Evolutionary conservation across 2,888 invertebrate species (phyloP).

Genomic region (Ichneumoninae sp.): DNA sequence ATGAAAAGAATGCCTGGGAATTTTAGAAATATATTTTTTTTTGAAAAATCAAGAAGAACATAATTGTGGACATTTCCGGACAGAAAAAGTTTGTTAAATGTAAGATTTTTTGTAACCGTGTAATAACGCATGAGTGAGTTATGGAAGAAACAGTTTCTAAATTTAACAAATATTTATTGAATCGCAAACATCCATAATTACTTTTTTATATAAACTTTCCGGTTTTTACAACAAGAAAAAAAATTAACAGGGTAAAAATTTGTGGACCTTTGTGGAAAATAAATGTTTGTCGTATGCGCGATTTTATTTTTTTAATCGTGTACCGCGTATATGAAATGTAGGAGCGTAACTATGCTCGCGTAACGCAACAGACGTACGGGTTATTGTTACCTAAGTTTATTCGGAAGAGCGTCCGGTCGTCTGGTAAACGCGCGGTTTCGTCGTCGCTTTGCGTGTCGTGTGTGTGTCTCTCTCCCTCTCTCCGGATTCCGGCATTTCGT

Average conservation of each 20-base stretch:
- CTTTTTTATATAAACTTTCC: background rate
- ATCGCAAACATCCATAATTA: background rate
- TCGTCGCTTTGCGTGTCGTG: slow-evolving; percentile 3
- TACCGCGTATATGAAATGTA: background rate
- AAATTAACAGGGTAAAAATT: background rate
- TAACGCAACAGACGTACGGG: slow-evolving; percentile 31
- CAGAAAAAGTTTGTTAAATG: no score
- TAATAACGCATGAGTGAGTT: no score
- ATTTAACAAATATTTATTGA: background rate
- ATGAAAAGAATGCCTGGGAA: no score
- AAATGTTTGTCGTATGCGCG: background rate
- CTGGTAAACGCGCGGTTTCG: slow-evolving; percentile 1
- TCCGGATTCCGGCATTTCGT: background rate
- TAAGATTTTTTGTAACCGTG: no score
- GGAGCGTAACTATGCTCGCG: slow-evolving; percentile 37
- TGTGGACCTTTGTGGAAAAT: no score
- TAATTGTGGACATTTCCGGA: no score
- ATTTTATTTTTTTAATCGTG: no score
- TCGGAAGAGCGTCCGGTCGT: slow-evolving; percentile 47
- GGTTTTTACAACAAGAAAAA: background rate
- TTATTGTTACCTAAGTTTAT: slow-evolving; percentile 45
- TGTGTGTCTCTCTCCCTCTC: slow-evolving; percentile 11
- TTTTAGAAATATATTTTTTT: no score
- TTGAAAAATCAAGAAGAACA: no score
- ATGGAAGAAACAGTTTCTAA: background rate